Conservation (phyloP, 2,888 invertebrate genomes). For the Rotaria socialis region DNA sequence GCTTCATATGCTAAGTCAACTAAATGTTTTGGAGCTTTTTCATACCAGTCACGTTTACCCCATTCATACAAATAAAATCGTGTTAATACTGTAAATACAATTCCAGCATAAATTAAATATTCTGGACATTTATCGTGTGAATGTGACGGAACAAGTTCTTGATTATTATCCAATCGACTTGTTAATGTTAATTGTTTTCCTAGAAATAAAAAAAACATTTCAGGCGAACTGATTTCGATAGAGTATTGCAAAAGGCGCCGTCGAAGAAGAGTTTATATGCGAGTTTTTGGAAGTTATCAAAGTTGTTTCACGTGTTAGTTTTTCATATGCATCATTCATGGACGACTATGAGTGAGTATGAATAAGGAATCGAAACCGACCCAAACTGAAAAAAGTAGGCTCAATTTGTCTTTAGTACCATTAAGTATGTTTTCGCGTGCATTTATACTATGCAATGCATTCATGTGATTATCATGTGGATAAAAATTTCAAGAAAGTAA, state of each 20-base stretch:
- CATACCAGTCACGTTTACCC: not conserved
- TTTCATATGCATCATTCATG: no score
- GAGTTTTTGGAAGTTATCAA: no score
- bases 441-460: no score
- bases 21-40: not conserved
- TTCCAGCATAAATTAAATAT: slow-evolving; percentile 10
- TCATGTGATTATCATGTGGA: no score
- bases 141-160: not conserved
- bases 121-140: not conserved
- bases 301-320: no score
- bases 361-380: no score
- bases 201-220: not conserved
- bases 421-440: no score
- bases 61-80: not conserved
- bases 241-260: not conserved
- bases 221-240: not conserved
- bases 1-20: not conserved
- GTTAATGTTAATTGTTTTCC: not conserved
- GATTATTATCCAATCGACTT: slow-evolving; percentile 7
- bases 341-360: no score
- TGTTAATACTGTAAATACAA: not conserved
- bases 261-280: no score
- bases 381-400: no score
- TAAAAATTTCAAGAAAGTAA: no score
- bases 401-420: no score